Evolutionary conservation across 2,888 invertebrate genomes (phyloP), one percentile per base, ranked within the genome.

Genomic region (Oligia strigilis): DNA sequence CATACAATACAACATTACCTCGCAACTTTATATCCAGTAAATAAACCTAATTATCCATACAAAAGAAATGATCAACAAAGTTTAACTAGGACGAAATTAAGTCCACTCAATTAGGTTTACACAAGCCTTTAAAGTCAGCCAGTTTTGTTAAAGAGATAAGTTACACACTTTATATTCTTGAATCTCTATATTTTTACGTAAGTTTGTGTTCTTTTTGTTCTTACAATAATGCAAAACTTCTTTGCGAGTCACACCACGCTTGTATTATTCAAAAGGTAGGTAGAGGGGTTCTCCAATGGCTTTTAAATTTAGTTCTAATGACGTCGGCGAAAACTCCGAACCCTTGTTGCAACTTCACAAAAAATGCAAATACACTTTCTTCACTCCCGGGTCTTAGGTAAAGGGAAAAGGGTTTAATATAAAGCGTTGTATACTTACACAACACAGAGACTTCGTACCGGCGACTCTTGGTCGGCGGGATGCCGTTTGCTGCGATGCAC

Each of bases 381-480:
- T 49, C 46, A 67, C 43, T 66, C 13, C n/a, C 19, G 11, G 0
- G 17, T 78, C 40, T 46, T 83, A 49, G 40, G 40, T 67, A 14
- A 69, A 49, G 46, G 49, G 40, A 64, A 69, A 76, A 58, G 40
- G 62, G 49, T 29, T 76, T 69, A 29, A 46, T 55, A 49, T 62
- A 40, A 52, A 19, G 9, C 49, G 65, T 36, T 52, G 29, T 36
- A 81, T 90, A 98, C 98, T 98, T 97, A 98, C 98, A 98, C 90
- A 98, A 98, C 69, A 99, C 98, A 92, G 98, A 97, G 77, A 99
- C 98, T 92, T 98, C 98, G 94, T 98, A 98, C 84, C 98, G 97
- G 90, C 99, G 98, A 97, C 98, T 98, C 93, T 98, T 98, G 69
- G 98, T 97, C 9, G 99, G 99, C 40, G 99, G 99, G 55, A 99